Percentiles rank a stretch among this genome's conserved stretches.
Evolutionary conservation across 1,140 invertebrate species (phyloP).

Genomic region (Rhizoglyphus robini): DNA sequence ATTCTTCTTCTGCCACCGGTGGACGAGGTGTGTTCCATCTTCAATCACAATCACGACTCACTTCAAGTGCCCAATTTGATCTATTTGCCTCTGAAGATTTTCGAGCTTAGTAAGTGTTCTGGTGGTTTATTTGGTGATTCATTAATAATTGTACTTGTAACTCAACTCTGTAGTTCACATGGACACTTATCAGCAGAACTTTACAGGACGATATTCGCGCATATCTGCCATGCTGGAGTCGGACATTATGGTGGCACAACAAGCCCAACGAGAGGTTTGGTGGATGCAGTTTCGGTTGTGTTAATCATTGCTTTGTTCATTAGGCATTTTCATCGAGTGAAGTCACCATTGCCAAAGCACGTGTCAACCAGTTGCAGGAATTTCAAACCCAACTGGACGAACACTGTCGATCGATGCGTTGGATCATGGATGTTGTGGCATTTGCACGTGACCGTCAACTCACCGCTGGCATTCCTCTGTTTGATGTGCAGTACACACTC

Average conservation of each 20-base stretch:
- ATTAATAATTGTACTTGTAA: neutral
- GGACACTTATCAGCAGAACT: conserved; percentile 71
- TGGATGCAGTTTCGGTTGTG: neutral
- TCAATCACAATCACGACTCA: conserved; percentile 40
- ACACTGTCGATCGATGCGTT: conserved; percentile 80
- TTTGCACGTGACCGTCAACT: conserved; percentile 64
- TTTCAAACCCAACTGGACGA: conserved; percentile 62
- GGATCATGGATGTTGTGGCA: conserved; percentile 85
- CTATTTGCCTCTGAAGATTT: conserved; percentile 67
- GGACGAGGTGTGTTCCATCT: conserved; percentile 71
- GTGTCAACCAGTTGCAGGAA: conserved; percentile 61
- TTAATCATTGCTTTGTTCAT: conserved; percentile 5
- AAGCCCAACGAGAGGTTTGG: conserved; percentile 63
- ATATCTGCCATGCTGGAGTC: conserved; percentile 81
- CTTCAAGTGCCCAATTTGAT: conserved; percentile 63
- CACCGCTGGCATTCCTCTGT: conserved; percentile 32
- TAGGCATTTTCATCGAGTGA: conserved; percentile 77
- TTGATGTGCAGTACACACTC: neutral
- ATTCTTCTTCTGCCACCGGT: conserved; percentile 74
- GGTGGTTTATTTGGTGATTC: neutral
- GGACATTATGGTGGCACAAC: conserved; percentile 76
- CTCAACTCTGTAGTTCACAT: conserved; percentile 49
- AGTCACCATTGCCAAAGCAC: conserved; percentile 64
- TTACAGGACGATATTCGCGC: conserved; percentile 73
- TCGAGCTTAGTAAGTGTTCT: conserved; percentile 54